Conservation (phyloP, 2,888 invertebrate genomes). For the Acheta domesticus region DNA sequence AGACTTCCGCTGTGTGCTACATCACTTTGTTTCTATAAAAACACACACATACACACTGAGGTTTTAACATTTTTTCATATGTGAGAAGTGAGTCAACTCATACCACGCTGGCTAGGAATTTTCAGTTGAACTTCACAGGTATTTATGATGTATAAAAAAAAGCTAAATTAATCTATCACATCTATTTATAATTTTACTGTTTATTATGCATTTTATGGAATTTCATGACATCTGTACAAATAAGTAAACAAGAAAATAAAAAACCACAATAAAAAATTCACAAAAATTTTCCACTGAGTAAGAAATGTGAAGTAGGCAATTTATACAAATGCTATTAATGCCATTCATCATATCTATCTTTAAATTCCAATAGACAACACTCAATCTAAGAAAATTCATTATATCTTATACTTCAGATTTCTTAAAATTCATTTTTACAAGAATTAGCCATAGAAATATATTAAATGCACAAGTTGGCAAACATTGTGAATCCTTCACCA, state of each 20-base stretch:
- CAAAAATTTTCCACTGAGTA: neutral
- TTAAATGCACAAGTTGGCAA: constrained; percentile 2
- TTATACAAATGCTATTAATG: neutral
- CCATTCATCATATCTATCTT: neutral
- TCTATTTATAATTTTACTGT: neutral
- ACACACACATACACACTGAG: constrained; percentile 8
- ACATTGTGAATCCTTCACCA: constrained; percentile 1
- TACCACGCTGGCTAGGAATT: neutral
- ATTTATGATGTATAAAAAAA: neutral
- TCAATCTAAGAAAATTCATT: constrained; percentile 10
- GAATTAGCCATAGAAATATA: constrained; percentile 3
- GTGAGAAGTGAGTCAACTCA: constrained; percentile 18
- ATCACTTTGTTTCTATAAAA: neutral
- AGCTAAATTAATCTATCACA: neutral
- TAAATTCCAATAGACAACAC: neutral
- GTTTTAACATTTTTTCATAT: neutral
- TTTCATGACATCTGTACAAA: constrained; percentile 10
- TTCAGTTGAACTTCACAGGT: constrained; percentile 18
- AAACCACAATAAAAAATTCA: neutral
- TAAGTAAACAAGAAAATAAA: constrained; percentile 11
- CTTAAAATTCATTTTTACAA: neutral
- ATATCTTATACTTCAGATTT: neutral
- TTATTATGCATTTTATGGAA: constrained; percentile 2
- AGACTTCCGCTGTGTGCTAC: too few relatives aligned
- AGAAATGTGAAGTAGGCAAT: constrained; percentile 18